These are phyloP conservation scores for Pemphredon lugubris DNA, from an alignment of 2,888 invertebrate genomes.

Conservation along the genomic window DNA sequence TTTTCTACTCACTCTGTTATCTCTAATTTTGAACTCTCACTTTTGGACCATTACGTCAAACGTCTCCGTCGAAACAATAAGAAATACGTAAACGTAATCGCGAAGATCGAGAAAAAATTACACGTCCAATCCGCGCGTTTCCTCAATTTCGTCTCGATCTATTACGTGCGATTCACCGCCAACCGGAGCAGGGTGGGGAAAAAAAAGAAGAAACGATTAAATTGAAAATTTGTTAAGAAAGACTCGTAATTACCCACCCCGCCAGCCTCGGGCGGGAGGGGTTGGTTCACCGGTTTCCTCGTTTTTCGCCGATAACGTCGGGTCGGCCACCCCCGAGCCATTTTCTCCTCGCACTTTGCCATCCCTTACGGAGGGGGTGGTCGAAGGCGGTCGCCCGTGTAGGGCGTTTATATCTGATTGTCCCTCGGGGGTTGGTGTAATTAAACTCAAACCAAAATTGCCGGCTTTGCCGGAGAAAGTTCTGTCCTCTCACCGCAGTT, in stretches of 20 bases:
- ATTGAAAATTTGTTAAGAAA: conserved; percentile 75
- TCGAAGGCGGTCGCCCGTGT: conserved; percentile 63
- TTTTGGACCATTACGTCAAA: too few species aligned
- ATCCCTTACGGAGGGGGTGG: conserved; percentile 53
- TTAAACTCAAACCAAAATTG: conserved; percentile 75
- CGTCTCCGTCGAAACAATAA: too few species aligned
- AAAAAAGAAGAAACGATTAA: conserved; percentile 44
- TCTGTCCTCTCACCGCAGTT: conserved; percentile 56
- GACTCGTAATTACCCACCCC: conserved; percentile 70
- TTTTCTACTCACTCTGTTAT: too few species aligned
- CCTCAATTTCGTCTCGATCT: conserved; percentile 1
- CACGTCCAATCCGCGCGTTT: too few species aligned
- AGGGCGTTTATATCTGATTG: conserved; percentile 72
- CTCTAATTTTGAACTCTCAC: too few species aligned
- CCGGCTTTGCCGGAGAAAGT: conserved; percentile 59
- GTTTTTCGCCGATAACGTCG: conserved; percentile 62
- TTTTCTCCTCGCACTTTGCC: conserved; percentile 59
- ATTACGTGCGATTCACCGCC: conserved; percentile 29
- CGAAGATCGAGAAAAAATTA: too few species aligned
- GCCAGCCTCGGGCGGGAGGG: conserved; percentile 31
- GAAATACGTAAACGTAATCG: too few species aligned
- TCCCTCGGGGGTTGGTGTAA: conserved; percentile 70
- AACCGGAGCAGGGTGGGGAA: conserved; percentile 23
- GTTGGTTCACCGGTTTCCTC: conserved; percentile 48
- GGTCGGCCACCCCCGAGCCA: conserved; percentile 44